Evolutionary conservation across 2,888 invertebrate genomes (phyloP), one percentile per base, ranked within the genome.

Genomic region (Parnassius apollo): DNA sequence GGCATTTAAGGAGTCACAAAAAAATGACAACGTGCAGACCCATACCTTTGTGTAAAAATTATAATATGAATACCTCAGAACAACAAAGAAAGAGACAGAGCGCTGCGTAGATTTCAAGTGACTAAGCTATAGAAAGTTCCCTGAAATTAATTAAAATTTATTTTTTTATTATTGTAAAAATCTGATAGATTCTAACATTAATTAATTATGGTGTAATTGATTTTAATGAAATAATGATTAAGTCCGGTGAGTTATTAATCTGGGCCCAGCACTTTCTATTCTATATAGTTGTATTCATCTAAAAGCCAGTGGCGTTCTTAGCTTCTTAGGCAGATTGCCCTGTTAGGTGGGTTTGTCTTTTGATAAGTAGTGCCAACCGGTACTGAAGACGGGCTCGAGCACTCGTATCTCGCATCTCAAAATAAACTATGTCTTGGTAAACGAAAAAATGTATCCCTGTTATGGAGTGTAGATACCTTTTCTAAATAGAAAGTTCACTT

Each of bases 361-460:
- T 64, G 64, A 64, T 64, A 64, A 60, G 64, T 64, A 64, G 53
- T 60, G 60, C 64, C 64, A 64, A 64, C 64, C 64, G 64, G 64
- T 64, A 64, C 57, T 25, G 42, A 49, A 57, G 64, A 64, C 64
- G 64, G 60, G 60, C 57, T 57, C 53, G 52, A 53, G 49, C 57
- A 52, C 52, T 60, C 64, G 64, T 57, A 57, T 64, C 64, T 64
- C 59, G 64, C 60, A 57, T 64, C 64, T 64, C 59, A 64, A 64
- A 64, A 64, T 64, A 64, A 64, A 60, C 64, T 48, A 53, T 57
- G 60, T 49, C 64, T 64, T 49, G 25, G 48, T 64, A 57, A 18
- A 60, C 59, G 60, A 64, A 64, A 60, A 64, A 64, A 64, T 57
- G 53, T 64, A 60, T 53, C 56, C 64, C 57, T 57, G 57, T 60